Conservation (phyloP, 2,888 invertebrate species). For the Tetranychus piercei region DNA sequence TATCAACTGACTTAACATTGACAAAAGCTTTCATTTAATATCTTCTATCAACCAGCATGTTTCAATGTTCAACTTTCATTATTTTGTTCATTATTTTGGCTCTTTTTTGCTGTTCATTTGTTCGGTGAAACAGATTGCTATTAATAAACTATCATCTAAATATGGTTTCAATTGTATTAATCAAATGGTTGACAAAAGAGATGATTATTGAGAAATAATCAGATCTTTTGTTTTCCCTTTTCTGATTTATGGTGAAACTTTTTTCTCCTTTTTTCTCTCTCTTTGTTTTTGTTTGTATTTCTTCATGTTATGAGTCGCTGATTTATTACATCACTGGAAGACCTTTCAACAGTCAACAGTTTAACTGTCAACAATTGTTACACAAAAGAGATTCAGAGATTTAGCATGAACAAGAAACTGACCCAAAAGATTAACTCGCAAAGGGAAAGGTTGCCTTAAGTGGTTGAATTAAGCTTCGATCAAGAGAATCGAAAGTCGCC, state of each 20-base stretch:
- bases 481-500: no score
- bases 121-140: neutral
- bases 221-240: neutral
- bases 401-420: no score
- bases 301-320: neutral
- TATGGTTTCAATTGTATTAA: neutral
- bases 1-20: neutral
- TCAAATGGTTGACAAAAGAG: neutral
- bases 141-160: neutral
- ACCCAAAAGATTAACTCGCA: no score
- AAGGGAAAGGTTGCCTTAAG: no score
- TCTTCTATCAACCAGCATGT: neutral
- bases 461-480: no score
- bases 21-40: neutral
- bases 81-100: neutral
- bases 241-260: neutral
- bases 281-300: no score
- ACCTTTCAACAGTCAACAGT: neutral
- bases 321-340: neutral
- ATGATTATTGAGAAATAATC: neutral
- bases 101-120: no score
- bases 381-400: neutral
- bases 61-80: neutral
- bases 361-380: neutral
- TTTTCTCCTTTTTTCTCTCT: no score